Evolutionary conservation across 64 coral and sea anemone species (phyloP).

Genomic region (Stylophora pistillata): DNA sequence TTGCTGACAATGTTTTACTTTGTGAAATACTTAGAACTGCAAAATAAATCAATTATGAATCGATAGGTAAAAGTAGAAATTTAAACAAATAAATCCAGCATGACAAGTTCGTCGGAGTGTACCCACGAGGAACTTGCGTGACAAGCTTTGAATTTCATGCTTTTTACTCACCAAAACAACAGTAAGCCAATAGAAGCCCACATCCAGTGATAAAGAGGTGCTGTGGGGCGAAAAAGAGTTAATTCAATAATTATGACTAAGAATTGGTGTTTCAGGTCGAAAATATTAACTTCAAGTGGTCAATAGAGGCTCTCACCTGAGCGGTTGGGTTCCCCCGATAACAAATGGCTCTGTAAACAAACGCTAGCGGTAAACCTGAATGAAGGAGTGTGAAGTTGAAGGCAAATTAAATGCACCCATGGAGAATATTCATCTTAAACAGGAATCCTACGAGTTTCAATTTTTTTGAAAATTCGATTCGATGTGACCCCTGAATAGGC

Average conservation of each 20-base stretch:
- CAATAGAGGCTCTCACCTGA: constrained; percentile 21
- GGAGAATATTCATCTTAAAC: not conserved
- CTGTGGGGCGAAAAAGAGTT: not conserved
- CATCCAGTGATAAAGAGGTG: constrained; percentile 1
- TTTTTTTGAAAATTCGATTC: not conserved
- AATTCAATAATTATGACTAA: not conserved
- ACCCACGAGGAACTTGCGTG: not conserved
- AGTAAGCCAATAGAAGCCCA: constrained; percentile 7
- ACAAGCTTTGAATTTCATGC: not conserved
- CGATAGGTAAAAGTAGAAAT: no score
- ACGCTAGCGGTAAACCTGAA: constrained; percentile 43
- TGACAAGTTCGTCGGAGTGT: not conserved
- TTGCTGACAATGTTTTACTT: no score
- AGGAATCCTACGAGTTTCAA: not conserved
- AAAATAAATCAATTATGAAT: no score
- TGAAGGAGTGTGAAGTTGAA: not conserved
- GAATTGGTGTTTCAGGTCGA: not conserved
- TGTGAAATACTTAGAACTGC: no score
- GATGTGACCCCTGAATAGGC: no score
- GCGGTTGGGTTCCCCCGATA: constrained; percentile 19
- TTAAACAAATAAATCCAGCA: not conserved
- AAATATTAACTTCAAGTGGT: not conserved
- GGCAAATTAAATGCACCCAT: not conserved
- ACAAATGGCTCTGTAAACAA: constrained; percentile 43
- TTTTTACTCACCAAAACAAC: constrained; percentile 32